Conservation (phyloP, 2,888 invertebrate species). For the Caenorhabditis plicata region DNA sequence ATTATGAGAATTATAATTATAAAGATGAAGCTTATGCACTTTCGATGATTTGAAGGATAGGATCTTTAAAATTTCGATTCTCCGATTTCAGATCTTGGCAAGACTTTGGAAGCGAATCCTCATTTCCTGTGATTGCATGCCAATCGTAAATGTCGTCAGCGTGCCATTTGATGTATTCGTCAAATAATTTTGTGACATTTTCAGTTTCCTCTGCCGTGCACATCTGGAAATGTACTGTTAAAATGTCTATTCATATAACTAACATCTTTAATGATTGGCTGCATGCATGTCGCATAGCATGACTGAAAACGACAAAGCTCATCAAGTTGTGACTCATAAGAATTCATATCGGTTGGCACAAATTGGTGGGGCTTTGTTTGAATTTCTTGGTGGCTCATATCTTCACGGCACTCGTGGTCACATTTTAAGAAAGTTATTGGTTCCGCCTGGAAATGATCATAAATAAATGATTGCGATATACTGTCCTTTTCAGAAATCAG, state of each 20-base stretch:
- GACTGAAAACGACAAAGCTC: constrained; percentile 57
- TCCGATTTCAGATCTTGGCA: constrained; percentile 26
- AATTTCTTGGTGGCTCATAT: constrained; percentile 42
- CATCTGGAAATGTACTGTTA: constrained; percentile 27
- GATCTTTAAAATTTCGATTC: constrained; percentile 33
- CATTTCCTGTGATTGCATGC: constrained; percentile 54
- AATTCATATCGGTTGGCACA: constrained; percentile 42
- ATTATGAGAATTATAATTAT: not conserved
- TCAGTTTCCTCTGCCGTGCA: constrained; percentile 49
- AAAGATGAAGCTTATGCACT: too few relatives aligned
- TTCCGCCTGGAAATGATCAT: constrained; percentile 45
- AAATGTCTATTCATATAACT: not conserved
- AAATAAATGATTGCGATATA: too few relatives aligned
- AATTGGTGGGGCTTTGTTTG: constrained; percentile 46
- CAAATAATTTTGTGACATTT: too few relatives aligned
- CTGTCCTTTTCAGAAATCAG: too few relatives aligned
- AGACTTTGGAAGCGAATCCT: constrained; percentile 26
- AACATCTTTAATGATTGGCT: constrained; percentile 49
- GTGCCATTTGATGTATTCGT: constrained; percentile 59
- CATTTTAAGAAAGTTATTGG: constrained; percentile 63
- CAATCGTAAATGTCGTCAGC: constrained; percentile 58
- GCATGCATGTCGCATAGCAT: constrained; percentile 55
- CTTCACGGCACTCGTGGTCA: constrained; percentile 58
- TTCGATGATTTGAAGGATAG: constrained; percentile 37
- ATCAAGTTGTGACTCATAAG: constrained; percentile 56